Evolutionary conservation across 2,797 vertebrate genomes (phyloP).

Genomic region (Dendrocincla tyrannina): DNA sequence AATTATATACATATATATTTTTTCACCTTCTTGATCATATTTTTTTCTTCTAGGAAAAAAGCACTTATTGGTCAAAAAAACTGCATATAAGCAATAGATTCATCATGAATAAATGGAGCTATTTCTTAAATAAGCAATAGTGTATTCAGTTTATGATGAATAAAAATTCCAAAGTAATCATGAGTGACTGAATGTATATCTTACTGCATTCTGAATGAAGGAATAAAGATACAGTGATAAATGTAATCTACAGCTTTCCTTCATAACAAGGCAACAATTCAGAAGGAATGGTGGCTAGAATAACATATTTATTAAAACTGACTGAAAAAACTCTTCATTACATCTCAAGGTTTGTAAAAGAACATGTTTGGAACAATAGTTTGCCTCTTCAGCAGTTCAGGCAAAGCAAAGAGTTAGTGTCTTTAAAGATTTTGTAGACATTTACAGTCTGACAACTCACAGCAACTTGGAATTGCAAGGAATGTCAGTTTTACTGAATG

Average conservation of each 20-base stretch:
- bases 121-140: too few species aligned
- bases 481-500: neutral
- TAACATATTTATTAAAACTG: neutral
- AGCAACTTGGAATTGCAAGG: neutral
- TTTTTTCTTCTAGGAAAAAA: too few species aligned
- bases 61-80: too few species aligned
- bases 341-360: neutral
- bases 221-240: neutral
- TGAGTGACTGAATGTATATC: neutral
- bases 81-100: too few species aligned
- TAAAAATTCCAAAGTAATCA: too few species aligned
- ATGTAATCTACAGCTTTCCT: neutral
- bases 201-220: neutral
- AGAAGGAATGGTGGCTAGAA: neutral
- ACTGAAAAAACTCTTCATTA: neutral
- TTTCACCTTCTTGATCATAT: too few species aligned
- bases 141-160: too few species aligned
- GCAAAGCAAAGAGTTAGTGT: neutral
- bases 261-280: neutral
- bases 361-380: neutral
- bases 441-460: neutral
- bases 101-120: too few species aligned
- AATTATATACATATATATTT: too few species aligned
- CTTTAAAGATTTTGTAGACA: neutral
- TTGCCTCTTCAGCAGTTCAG: neutral